A percentile compares a stretch with the other conserved stretches of the same genome.
Evolutionary conservation across 2,797 vertebrate species (phyloP).

Genomic region (Ptychadena robeensis): DNA sequence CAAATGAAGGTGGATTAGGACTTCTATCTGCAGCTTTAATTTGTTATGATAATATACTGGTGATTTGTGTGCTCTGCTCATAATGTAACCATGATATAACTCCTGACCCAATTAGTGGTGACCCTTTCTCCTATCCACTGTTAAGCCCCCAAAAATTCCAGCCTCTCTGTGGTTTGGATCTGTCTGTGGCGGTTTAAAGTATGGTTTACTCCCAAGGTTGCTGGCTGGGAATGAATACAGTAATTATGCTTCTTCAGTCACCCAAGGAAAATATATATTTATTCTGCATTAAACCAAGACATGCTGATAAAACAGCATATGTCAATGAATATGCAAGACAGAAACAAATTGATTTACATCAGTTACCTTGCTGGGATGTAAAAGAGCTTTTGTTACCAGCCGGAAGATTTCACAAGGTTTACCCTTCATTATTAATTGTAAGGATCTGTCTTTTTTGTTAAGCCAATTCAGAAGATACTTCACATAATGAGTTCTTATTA

Average conservation of each 20-base stretch:
- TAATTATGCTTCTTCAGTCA: conserved; percentile 59
- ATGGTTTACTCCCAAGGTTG: conserved; percentile 61
- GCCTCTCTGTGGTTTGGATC: conserved; percentile 60
- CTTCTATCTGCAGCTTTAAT: conserved; percentile 49
- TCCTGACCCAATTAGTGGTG: conserved; percentile 60
- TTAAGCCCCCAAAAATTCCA: conserved; percentile 60
- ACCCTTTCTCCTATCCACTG: conserved; percentile 54
- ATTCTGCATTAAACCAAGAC: conserved; percentile 57
- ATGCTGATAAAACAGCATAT: conserved; percentile 56
- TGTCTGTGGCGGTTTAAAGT: conserved; percentile 57
- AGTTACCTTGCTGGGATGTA: conserved; percentile 45
- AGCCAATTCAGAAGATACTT: neutral
- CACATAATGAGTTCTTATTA: neutral
- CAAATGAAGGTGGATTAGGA: conserved; percentile 48
- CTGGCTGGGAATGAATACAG: conserved; percentile 59
- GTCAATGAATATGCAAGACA: conserved; percentile 56
- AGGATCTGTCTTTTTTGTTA: neutral
- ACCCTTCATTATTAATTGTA: neutral
- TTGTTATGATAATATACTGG: conserved; percentile 57
- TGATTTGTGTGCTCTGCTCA: conserved; percentile 60
- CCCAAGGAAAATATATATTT: conserved; percentile 62
- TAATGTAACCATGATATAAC: conserved; percentile 58
- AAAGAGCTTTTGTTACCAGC: conserved; percentile 37
- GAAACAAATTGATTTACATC: conserved; percentile 43
- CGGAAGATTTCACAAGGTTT: neutral